Base-by-base conservation (phyloP, 1,140 invertebrate genomes). In the Solenopsis invicta region DNA sequence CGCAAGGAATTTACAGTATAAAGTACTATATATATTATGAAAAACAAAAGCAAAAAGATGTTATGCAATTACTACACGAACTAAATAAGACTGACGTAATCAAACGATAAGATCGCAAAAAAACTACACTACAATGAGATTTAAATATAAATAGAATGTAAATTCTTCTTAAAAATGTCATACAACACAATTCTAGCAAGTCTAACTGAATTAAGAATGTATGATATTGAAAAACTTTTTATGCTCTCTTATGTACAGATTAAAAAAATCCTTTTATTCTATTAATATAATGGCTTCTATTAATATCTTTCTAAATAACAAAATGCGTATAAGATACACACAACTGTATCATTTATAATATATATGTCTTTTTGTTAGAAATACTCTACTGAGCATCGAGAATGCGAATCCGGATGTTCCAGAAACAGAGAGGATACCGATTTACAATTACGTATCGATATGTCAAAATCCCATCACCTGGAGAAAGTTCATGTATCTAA, bases 381-480 rank as follows among this genome's bases (percentile, higher is more conserved):
- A 82, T 41, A n/a, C 8, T 69, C 5, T 64, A 45, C 2, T 59
- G 3, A 69, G 64, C 21, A 71, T 52, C 8, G 34, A 56, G 24
- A 64, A 41, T 10, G 12, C 21, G 8, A 59, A 61, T 18, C 8
- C 74, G 2, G 48, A 59, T 18, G 1, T 85, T 24, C 8, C 48
- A 4, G 54, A 69, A 16, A 77, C 54, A 1, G 75, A 85, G 52
- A 87, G 34, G 59, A 0, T 75, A 0, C 92, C 95, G 0, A 95
- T 97, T n/a, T 97, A 96, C 71, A 97, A 97, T 91, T 96, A 93
- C 56, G 96, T 97, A 4, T 96, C 96, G 0, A 96, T 95, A 0
- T 94, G 93, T 29, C 95, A 96, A 90, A 96, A 96, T 50, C 96
- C 96, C 1, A 92, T 97, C n/a, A 96, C 95, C 8, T 97, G 96